phyloP scores from a whole-genome alignment of 2,797 vertebrate species.

The Aplochiton taeniatus region DNA sequence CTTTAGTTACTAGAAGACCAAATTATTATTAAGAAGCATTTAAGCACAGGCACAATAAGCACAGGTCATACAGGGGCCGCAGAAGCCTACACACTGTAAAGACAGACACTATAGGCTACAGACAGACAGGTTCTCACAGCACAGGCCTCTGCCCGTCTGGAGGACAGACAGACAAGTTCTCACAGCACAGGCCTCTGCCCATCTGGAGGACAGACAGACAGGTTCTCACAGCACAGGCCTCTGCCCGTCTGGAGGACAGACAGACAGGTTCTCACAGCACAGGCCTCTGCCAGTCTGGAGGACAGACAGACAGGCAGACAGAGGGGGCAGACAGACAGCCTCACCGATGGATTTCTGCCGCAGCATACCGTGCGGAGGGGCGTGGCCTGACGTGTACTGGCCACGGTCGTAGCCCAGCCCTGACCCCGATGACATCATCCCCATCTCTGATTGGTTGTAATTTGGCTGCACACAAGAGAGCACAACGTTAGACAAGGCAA shows the following conservation, averaged over 20 bases:
- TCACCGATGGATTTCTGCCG: constrained; percentile 95
- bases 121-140: constrained; percentile 53
- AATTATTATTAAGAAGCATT: background rate
- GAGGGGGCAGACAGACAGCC: constrained; percentile 62
- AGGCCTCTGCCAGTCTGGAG: constrained; percentile 5
- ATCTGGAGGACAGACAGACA: constrained; percentile 55
- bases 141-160: too few species aligned
- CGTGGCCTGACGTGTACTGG: constrained; percentile 82
- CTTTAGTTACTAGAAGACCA: too few species aligned
- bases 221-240: background rate
- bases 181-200: too few species aligned
- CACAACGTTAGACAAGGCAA: too few species aligned
- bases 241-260: constrained; percentile 23
- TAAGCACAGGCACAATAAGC: constrained; percentile 20
- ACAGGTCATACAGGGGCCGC: constrained; percentile 19
- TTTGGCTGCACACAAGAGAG: constrained; percentile 72
- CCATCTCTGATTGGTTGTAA: constrained; percentile 83
- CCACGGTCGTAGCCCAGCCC: constrained; percentile 85
- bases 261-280: constrained; percentile 28
- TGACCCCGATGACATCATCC: constrained; percentile 72
- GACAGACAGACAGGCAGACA: constrained; percentile 34
- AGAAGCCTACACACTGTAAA: constrained; percentile 20
- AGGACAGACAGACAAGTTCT: constrained; percentile 69
- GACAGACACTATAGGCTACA: constrained; percentile 48
- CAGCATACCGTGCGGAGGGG: constrained; percentile 85